Evolutionary conservation across 2,113 vertebrate genomes (phyloP), one percentile per base, ranked within the genome.

Genomic region (Otis tarda): DNA sequence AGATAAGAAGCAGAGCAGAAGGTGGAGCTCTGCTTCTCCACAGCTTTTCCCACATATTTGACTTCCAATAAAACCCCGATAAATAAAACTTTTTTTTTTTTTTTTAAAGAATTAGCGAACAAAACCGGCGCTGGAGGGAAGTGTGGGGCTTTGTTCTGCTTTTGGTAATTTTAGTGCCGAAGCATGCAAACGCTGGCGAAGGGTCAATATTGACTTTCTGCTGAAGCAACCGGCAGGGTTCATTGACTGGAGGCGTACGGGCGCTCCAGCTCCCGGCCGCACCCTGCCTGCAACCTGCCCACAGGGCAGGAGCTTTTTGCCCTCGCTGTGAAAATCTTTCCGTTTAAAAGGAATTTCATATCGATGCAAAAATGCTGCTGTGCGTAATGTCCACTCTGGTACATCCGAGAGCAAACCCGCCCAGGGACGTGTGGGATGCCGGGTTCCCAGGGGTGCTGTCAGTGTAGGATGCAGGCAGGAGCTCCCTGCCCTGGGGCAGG

Each of bases 151-250:
- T 74, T 89, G 90, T 75, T 78, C 80, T 79, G 86, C 83, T 53
- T 15, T 27, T 12, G 59, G 59, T 79, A 39, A 55, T n/a, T 61
- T 37, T 30, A 78, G 77, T 49, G 77, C 35, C 23, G 4, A 41
- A 17, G 27, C 19, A 25, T 6, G 45, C 88, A 23, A 39, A 57
- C 1, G 2, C 56, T 23, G 82, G 25, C 18, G 0, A 28, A 83
- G 47, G 50, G 53, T 84, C 91, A 92, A 93, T 93, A 96, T 81
- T 94, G 95, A 93, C 92, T 88, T 90, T 92, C 16, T 39, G 70
- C 80, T 53, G 33, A 49, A 91, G 76, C 33, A 57, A 59, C 41
- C 7, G 4, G 37, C 45, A 59, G 27, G 31, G 82, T 45, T 93
- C 92, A 55, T 3, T 39, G 69, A 41, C 83, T 75, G 87, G 59